Conservation (phyloP, 1,140 invertebrate species). For the Leptopilina boulardi region DNA sequence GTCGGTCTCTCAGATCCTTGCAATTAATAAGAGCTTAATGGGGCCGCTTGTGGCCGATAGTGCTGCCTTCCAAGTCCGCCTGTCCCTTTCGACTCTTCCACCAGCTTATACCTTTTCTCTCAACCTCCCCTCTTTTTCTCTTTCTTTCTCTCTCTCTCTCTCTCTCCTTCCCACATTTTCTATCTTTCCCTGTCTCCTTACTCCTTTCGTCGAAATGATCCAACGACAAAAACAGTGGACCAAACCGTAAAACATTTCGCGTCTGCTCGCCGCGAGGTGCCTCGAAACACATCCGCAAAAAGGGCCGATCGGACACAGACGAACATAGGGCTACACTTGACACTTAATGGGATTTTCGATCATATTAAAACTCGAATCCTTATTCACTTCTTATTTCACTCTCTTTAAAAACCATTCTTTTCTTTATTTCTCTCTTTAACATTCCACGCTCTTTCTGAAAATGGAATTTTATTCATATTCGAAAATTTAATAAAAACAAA, state of each 20-base stretch:
- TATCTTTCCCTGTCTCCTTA: background rate
- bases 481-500: too few relatives aligned
- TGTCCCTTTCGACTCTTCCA: background rate
- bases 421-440: background rate
- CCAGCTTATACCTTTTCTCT: background rate
- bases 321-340: conserved; percentile 19
- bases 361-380: conserved; percentile 4
- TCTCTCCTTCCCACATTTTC: background rate
- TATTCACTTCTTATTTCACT: background rate
- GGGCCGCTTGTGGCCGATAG: conserved; percentile 68
- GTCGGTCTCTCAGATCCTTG: conserved; percentile 73
- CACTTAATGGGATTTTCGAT: conserved; percentile 26
- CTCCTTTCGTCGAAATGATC: conserved; percentile 57
- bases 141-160: conserved; percentile 42
- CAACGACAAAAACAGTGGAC: conserved; percentile 59
- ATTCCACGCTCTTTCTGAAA: background rate
- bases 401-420: background rate
- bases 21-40: conserved; percentile 76
- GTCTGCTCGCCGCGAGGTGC: conserved; percentile 56
- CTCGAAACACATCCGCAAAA: conserved; percentile 59
- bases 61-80: conserved; percentile 46
- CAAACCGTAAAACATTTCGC: conserved; percentile 64
- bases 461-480: background rate
- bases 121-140: background rate
- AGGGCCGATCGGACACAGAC: conserved; percentile 49